Evolutionary conservation across 1,140 invertebrate species (phyloP).

Genomic region (Sipha flava): DNA sequence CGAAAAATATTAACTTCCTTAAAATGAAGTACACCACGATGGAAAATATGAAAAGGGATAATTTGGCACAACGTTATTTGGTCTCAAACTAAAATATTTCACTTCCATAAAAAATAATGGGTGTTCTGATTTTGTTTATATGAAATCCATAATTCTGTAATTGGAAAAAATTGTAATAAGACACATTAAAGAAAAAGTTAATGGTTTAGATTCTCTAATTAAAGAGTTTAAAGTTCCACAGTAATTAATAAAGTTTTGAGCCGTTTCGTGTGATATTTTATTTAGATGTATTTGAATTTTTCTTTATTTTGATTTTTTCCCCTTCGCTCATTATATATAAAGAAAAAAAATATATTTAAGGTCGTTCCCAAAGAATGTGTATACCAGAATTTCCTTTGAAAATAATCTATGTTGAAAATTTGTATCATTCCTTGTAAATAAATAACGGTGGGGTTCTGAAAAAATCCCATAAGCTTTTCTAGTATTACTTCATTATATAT

Average conservation of each 20-base stretch:
- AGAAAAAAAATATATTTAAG: too few relatives aligned
- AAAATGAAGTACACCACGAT: background rate
- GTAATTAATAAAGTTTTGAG: constrained; percentile 6
- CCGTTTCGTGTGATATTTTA: background rate
- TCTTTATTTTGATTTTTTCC: too few relatives aligned
- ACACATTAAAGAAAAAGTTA: background rate
- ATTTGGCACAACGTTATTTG: background rate
- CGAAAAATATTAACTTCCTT: background rate
- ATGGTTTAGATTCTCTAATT: background rate
- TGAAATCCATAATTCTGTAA: background rate
- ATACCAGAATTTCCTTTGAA: too few relatives aligned
- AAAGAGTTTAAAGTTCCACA: background rate
- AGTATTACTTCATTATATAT: too few relatives aligned
- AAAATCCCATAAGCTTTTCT: too few relatives aligned
- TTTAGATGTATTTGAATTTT: background rate
- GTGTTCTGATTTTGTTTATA: background rate
- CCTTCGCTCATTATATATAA: too few relatives aligned
- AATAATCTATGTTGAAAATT: too few relatives aligned
- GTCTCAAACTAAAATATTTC: background rate
- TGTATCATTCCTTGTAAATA: too few relatives aligned
- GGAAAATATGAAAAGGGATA: background rate
- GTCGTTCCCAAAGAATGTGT: too few relatives aligned
- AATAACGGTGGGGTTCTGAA: too few relatives aligned
- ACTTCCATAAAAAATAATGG: background rate
- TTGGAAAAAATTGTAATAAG: background rate